Percentiles rank a stretch among this genome's conserved stretches.
Evolutionary conservation across 2,888 invertebrate genomes (phyloP).

Genomic region (Drosophila austrosaltans): DNA sequence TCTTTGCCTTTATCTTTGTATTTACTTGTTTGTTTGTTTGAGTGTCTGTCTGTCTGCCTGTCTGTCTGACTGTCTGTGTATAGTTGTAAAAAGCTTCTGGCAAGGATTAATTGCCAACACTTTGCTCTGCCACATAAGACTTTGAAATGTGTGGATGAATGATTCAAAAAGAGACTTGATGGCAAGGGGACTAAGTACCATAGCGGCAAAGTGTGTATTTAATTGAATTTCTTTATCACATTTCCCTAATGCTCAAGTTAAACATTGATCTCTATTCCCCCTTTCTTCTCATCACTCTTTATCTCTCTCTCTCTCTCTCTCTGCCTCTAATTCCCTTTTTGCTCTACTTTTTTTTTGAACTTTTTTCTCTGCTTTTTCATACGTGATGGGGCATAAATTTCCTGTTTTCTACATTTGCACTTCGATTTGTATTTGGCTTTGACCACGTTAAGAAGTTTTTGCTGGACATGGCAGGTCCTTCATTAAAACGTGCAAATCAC

Average conservation of each 20-base stretch:
- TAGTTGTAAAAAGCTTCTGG: slow-evolving; percentile 20
- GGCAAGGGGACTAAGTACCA: not conserved
- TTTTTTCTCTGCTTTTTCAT: not conserved
- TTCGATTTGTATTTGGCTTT: slow-evolving; percentile 4
- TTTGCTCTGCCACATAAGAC: slow-evolving; percentile 27
- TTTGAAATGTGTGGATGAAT: slow-evolving; percentile 26
- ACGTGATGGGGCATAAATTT: slow-evolving; percentile 11
- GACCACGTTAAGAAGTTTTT: slow-evolving; percentile 2
- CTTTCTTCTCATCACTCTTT: not conserved
- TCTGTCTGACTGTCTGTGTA: not conserved
- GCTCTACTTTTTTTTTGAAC: not conserved
- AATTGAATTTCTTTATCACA: slow-evolving; percentile 13
- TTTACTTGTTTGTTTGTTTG: not conserved
- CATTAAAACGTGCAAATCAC: not conserved
- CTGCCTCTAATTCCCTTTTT: not conserved
- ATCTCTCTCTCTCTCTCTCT: not conserved
- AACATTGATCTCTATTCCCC: slow-evolving; percentile 5
- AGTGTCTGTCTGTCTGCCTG: not conserved
- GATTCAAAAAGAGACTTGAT: not conserved
- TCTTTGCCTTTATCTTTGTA: not conserved
- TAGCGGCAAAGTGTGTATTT: not conserved
- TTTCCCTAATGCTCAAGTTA: slow-evolving; percentile 11
- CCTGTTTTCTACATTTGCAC: slow-evolving; percentile 5
- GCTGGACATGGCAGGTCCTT: slow-evolving; percentile 1
- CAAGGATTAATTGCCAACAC: slow-evolving; percentile 25